A percentile compares a stretch with the other conserved stretches of the same genome.
phyloP scores from a whole-genome alignment of 2,113 vertebrate species.

The Apistogramma diplotaenia region DNA sequence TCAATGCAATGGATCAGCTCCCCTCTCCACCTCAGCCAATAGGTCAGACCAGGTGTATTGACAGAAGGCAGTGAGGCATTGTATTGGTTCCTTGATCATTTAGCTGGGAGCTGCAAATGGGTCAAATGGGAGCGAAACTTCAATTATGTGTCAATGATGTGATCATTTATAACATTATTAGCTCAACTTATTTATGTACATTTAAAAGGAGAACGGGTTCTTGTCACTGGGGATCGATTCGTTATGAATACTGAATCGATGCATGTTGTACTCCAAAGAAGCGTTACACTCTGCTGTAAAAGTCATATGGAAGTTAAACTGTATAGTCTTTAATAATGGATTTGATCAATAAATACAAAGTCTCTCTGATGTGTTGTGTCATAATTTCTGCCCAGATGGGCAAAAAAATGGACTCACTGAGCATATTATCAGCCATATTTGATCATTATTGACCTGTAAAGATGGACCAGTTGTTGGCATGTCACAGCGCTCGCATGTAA shows the following conservation, averaged over 20 bases:
- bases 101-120: conserved; percentile 38
- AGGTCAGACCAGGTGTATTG: conserved; percentile 63
- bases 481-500: conserved; percentile 32
- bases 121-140: conserved; percentile 53
- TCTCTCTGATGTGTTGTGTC: conserved; percentile 1
- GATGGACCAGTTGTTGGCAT: conserved; percentile 37
- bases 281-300: not conserved
- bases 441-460: conserved; percentile 53
- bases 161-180: conserved; percentile 29
- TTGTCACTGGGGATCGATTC: not conserved
- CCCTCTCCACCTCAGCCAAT: conserved; percentile 44
- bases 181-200: not conserved
- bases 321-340: conserved; percentile 5
- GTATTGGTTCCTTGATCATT: conserved; percentile 62
- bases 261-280: not conserved
- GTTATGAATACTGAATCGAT: not conserved
- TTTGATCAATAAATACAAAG: conserved; percentile 48
- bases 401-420: not conserved
- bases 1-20: conserved; percentile 61
- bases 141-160: conserved; percentile 51
- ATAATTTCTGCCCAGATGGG: conserved; percentile 16
- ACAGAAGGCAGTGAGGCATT: conserved; percentile 40
- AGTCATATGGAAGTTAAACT: not conserved
- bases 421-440: conserved; percentile 46
- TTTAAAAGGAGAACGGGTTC: not conserved